Percentiles rank a stretch among this genome's conserved stretches.
Conservation (phyloP, 30 jellyfish, hydroid and myxozoan species). For the Euphysa ruthae region DNA sequence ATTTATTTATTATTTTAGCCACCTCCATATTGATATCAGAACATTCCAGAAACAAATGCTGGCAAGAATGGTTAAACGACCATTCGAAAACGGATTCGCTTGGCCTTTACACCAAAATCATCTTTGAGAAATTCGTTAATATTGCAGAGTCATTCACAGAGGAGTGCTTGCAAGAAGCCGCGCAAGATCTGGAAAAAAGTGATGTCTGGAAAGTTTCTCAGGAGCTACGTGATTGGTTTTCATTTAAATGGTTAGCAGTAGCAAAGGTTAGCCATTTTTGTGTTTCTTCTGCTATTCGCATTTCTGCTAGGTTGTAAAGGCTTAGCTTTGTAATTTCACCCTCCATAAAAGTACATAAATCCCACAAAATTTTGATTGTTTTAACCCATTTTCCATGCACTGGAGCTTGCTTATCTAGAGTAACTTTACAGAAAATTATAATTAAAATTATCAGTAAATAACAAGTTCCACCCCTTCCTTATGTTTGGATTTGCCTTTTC, state of each 20-base stretch:
- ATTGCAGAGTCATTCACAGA: slow-evolving; percentile 29
- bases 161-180: slow-evolving; percentile 30
- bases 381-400: neutral
- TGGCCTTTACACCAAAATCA: neutral
- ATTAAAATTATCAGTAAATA: no score
- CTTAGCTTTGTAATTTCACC: no score
- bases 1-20: neutral
- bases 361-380: neutral
- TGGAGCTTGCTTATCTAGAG: no score
- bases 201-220: slow-evolving; percentile 29
- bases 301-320: no score
- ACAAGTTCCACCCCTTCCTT: no score
- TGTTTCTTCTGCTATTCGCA: no score
- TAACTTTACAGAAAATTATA: no score
- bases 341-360: neutral
- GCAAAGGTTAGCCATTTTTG: slow-evolving; percentile 37
- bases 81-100: neutral
- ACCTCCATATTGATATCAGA: slow-evolving; percentile 4
- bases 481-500: no score
- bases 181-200: slow-evolving; percentile 34
- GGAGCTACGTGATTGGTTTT: slow-evolving; percentile 28
- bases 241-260: slow-evolving; percentile 32
- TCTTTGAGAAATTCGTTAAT: slow-evolving; percentile 1
- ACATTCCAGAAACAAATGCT: neutral
- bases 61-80: slow-evolving; percentile 14